phyloP scores from a whole-genome alignment of 1,140 invertebrate species.

The Callitettix versicolor region DNA sequence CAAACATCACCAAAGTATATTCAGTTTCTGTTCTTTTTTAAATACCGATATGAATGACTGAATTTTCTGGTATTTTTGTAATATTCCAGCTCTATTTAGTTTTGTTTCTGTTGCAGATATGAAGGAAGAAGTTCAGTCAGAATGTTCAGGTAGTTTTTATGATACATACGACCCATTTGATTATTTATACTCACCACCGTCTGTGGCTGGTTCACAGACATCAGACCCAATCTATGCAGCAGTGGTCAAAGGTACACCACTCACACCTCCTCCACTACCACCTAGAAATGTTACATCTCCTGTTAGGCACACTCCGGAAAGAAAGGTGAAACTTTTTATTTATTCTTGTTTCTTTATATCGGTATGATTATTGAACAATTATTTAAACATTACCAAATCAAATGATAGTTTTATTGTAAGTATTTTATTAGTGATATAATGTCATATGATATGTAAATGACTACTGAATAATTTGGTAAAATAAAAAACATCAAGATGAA shows the following conservation, averaged over 20 bases:
- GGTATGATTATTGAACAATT: no score
- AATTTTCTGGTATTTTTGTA: no score
- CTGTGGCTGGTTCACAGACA: constrained; percentile 49
- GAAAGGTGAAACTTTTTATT: no score
- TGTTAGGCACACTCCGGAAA: background rate
- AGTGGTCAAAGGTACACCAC: constrained; percentile 44
- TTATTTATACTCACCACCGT: constrained; percentile 51
- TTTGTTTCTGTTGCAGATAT: constrained; percentile 1
- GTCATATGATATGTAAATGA: constrained; percentile 5
- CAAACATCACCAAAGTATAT: no score
- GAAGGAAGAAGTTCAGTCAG: constrained; percentile 37
- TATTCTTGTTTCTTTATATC: background rate
- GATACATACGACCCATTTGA: constrained; percentile 79
- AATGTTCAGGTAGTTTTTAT: constrained; percentile 60
- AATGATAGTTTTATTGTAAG: no score
- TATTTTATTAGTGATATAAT: background rate
- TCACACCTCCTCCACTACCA: constrained; percentile 44
- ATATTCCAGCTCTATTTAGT: no score
- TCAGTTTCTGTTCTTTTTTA: no score
- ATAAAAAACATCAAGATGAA: no score
- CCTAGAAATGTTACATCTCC: constrained; percentile 30
- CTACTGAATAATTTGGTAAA: constrained; percentile 3
- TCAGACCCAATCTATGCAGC: constrained; percentile 68
- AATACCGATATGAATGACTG: no score
- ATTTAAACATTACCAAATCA: no score